These are phyloP conservation scores for Microcaecilia unicolor DNA, from an alignment of 2,797 vertebrate genomes.

Conservation along the genomic window DNA sequence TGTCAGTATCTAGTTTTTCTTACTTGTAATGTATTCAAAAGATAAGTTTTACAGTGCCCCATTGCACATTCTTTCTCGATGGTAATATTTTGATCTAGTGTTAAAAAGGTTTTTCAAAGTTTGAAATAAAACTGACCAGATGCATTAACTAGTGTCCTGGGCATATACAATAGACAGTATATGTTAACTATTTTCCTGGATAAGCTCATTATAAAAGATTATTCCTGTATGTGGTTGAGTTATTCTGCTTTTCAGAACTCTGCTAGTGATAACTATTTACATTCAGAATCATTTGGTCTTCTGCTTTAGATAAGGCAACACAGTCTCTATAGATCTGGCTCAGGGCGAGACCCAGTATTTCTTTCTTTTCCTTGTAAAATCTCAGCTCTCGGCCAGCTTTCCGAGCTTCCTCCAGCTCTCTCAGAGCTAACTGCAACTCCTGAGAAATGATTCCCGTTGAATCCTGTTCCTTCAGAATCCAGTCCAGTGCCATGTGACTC, in stretches of 20 bases:
- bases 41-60: too few relatives aligned
- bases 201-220: neutral
- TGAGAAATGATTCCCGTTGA: slow-evolving; percentile 64
- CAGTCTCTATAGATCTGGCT: slow-evolving; percentile 63
- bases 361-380: slow-evolving; percentile 86
- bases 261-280: slow-evolving; percentile 39
- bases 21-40: too few relatives aligned
- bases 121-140: too few relatives aligned
- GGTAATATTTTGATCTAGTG: too few relatives aligned
- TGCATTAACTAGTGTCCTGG: too few relatives aligned
- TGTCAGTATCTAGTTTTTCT: too few relatives aligned
- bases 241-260: neutral
- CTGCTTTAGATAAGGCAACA: slow-evolving; percentile 23
- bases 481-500: slow-evolving; percentile 87
- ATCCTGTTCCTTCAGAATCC: slow-evolving; percentile 73
- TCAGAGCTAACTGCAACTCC: slow-evolving; percentile 70
- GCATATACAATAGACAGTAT: too few relatives aligned
- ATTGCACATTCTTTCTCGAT: too few relatives aligned
- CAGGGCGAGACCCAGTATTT: slow-evolving; percentile 77
- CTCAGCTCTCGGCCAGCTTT: slow-evolving; percentile 73
- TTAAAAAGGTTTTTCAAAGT: too few relatives aligned
- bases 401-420: slow-evolving; percentile 69
- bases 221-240: neutral
- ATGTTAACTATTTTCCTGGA: neutral
- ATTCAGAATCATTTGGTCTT: slow-evolving; percentile 35